These are phyloP conservation scores for Hemicentrotus pulcherrimus DNA, from an alignment of 35 echinoderm and acorn worm species.

Conservation along the genomic window DNA sequence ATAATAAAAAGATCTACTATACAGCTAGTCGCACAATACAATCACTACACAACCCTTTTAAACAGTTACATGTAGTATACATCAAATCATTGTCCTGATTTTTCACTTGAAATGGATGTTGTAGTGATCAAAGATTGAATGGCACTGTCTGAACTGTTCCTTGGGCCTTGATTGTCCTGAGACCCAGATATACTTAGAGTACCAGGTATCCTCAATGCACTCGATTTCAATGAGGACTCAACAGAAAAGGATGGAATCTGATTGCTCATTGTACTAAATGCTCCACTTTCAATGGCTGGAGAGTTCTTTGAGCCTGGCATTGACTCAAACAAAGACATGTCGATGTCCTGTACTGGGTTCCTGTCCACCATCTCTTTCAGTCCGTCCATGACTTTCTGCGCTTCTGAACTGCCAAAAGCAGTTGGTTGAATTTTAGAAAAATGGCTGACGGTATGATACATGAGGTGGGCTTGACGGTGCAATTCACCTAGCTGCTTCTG, in stretches of 20 bases:
- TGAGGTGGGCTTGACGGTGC: conserved; percentile 53
- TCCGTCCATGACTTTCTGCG: conserved; percentile 33
- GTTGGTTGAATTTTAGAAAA: conserved; percentile 51
- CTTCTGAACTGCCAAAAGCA: background rate
- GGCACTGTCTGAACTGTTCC: conserved; percentile 19
- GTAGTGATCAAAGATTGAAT: background rate
- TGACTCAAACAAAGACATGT: conserved; percentile 24
- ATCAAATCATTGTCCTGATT: background rate
- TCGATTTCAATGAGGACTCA: background rate
- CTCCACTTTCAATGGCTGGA: background rate
- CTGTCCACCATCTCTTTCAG: conserved; percentile 37
- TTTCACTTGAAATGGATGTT: background rate
- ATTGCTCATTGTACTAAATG: background rate
- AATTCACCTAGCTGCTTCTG: conserved; percentile 70
- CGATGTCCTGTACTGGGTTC: background rate
- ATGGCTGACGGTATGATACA: conserved; percentile 49
- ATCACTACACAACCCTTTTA: background rate
- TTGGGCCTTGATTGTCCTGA: background rate
- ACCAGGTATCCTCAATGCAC: background rate
- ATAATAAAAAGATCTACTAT: background rate
- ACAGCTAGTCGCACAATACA: background rate
- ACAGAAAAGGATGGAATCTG: background rate
- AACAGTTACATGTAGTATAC: background rate
- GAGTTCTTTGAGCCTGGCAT: background rate
- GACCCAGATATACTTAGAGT: background rate